Evolutionary conservation across 2,888 invertebrate genomes (phyloP), one percentile per base, ranked within the genome.

Genomic region (Xestia ashworthii): DNA sequence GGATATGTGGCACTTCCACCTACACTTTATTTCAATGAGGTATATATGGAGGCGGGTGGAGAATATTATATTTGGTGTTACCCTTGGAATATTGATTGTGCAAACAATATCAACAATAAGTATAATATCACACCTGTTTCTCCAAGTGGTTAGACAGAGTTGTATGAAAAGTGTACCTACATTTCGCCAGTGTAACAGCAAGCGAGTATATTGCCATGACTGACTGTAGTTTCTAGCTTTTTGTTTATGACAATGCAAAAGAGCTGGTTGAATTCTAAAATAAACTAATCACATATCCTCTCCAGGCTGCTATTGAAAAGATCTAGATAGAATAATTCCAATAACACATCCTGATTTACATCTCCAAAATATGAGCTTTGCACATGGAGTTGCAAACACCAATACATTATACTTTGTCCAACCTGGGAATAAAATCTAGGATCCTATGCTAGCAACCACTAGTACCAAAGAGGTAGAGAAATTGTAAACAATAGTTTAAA

Each of bases 1-100:
- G 83, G 87, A 41, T 76, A 80, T 80, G 79, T 76, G 81, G 76
- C 80, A 80, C 76, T 80, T 65, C 85, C 89, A 60, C 90, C 90
- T 82, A 90, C 89, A 83, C 71, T 62, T 65, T 84, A 78, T 85
- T 84, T 73, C 80, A 87, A 85, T 80, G 74, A 84, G 66, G 62
- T 4, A 64, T 32, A n/a, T 82, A 75, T 32, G 58, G 68, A 82
- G 71, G 85, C 64, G 72, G 80, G 55, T 50, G 60, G 8, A 32
- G 67, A 64, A 71, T 81, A 67, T 62, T 73, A 74, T 70, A 55
- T 50, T 73, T 38, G n/a, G 22, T 65, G 16, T 41, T 53, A 62
- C 76, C 81, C 81, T 84, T 84, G 74, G n/a, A 64, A 6, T 46
- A 68, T 46, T 62, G 64, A 32, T 19, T 71, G 14, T 53, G 32